phyloP scores from a whole-genome alignment of 2,797 vertebrate genomes.

The Heliangelus exortis region DNA sequence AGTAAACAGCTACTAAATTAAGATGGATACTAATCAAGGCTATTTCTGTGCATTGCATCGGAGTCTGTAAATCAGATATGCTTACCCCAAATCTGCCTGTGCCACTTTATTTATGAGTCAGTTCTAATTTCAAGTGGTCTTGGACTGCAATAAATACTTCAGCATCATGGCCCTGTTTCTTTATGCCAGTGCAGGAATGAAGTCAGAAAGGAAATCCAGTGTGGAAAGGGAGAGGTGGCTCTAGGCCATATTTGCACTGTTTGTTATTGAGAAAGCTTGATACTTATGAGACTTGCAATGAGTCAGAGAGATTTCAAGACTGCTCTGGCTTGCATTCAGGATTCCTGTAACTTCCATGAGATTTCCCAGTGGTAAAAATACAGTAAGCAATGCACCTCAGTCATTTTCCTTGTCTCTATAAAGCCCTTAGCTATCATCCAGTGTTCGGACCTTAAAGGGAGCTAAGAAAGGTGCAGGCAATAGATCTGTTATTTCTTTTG shows the following conservation, averaged over 20 bases:
- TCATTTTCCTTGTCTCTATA: background rate
- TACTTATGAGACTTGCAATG: background rate
- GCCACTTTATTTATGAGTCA: conserved; percentile 10
- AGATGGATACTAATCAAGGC: background rate
- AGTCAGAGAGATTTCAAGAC: background rate
- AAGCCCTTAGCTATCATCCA: background rate
- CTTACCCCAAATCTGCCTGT: background rate
- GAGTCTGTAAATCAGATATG: conserved; percentile 18
- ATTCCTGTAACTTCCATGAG: background rate
- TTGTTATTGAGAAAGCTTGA: background rate
- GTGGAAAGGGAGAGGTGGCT: background rate
- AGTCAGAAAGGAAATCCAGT: background rate
- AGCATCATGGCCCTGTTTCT: background rate
- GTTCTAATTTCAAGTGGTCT: background rate
- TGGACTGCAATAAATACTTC: conserved; percentile 5
- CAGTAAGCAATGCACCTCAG: background rate
- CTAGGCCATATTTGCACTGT: background rate
- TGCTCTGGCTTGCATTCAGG: background rate
- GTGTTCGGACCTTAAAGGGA: background rate
- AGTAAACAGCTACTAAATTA: conserved; percentile 13
- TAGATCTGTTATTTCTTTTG: background rate
- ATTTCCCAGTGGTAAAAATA: background rate
- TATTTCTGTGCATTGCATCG: background rate
- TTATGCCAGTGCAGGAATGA: background rate
- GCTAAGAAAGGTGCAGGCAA: background rate